Base-by-base conservation (phyloP, 1,140 invertebrate species). In the Ctenoplectra terminalis region DNA sequence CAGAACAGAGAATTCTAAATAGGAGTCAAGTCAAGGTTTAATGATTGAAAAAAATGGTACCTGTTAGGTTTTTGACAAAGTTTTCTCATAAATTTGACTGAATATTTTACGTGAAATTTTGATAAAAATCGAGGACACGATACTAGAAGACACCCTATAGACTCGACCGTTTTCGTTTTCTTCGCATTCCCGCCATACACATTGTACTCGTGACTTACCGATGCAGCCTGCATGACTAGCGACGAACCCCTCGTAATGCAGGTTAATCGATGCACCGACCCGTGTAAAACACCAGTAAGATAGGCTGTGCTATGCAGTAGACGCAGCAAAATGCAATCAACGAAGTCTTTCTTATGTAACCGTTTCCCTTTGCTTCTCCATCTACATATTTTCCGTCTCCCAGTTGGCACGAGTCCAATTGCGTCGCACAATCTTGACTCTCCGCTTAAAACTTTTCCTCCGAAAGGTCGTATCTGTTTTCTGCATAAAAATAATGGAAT, bases 191-290 rank as follows among this genome's bases (percentile, higher is more conserved):
- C n/a, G 40, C 23, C 58, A 77, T 84, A 73, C 76, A 83, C 69
- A 77, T 86, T 83, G 84, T 64, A 52, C 70, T 82, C 84, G 85
- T 82, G 84, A 90, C 79, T 90, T 85, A 86, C 82, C 86, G 84
- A 90, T 89, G 89, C 78, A 81, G 81, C 75, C 61, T 86, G 83
- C 84, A 83, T 85, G 88, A 90, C 80, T 89, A 86, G 87, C 87
- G 71, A 85, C 75, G 87, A 79, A 70, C 72, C 58, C 72, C 43
- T 76, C 79, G 85, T 90, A 88, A 90, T 89, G 88, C 87, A 84
- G 90, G 90, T 91, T 91, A 91, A 91, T 90, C 89, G 89, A 90
- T 90, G 89, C 89, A 89, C 84, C 89, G 90, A 91, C 88, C 89
- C 89, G 89, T 91, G 88, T 89, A 90, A 91, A 90, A 84, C 83